These are phyloP conservation scores for Trachelus troglodyta DNA, from an alignment of 2,888 invertebrate genomes.

Conservation along the genomic window DNA sequence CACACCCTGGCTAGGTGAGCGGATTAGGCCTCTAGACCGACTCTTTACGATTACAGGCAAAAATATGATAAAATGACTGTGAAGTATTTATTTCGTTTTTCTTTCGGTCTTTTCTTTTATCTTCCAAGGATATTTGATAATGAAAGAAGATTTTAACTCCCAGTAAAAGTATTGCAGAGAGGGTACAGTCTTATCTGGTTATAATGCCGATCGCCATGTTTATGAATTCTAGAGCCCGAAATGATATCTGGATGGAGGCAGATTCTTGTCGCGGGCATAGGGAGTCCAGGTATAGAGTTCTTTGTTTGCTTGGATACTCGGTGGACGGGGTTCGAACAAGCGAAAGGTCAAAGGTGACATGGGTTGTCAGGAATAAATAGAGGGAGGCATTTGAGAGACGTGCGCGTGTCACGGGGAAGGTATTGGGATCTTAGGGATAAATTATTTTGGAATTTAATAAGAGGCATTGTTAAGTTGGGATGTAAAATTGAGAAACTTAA, in stretches of 20 bases:
- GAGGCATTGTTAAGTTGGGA: background rate
- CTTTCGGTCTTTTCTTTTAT: background rate
- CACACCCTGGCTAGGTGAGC: constrained; percentile 30
- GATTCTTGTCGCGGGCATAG: background rate
- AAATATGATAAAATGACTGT: background rate
- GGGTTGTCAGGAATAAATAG: background rate
- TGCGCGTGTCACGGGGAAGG: background rate
- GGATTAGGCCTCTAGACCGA: background rate
- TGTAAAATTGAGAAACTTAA: background rate
- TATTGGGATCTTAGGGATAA: background rate
- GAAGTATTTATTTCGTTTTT: background rate
- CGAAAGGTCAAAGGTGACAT: background rate
- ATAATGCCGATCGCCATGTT: background rate
- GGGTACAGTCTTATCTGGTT: too few species aligned
- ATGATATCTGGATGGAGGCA: background rate
- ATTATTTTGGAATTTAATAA: background rate
- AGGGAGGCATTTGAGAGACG: background rate
- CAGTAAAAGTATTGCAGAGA: too few species aligned
- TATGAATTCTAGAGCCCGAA: background rate
- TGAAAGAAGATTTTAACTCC: too few species aligned
- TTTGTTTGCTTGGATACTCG: background rate
- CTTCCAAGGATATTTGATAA: background rate
- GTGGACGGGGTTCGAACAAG: background rate
- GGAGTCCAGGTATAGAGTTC: background rate
- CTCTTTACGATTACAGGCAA: background rate